phyloP scores from a whole-genome alignment of 2,113 vertebrate species.

The Cygnus atratus region DNA sequence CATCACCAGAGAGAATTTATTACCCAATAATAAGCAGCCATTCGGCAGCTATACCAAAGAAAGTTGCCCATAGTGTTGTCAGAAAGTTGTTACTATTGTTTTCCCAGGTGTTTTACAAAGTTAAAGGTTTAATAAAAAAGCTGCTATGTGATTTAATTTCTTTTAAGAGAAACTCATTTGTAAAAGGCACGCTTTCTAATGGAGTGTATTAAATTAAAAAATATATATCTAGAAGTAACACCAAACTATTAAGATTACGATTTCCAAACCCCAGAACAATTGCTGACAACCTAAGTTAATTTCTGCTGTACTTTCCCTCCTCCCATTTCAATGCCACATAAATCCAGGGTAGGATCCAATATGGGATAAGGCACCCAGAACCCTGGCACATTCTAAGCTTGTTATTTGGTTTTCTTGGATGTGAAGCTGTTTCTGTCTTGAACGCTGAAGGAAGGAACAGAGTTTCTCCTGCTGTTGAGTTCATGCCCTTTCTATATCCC shows the following conservation, averaged over 20 bases:
- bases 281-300: neutral
- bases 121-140: neutral
- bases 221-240: neutral
- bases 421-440: neutral
- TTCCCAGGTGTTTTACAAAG: neutral
- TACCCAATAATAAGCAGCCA: neutral
- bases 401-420: neutral
- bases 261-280: neutral
- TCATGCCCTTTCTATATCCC: neutral
- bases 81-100: neutral
- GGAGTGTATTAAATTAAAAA: neutral
- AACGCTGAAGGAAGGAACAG: neutral
- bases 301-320: neutral
- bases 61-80: neutral
- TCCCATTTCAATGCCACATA: neutral
- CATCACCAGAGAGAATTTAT: neutral
- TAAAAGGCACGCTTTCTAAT: neutral
- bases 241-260: neutral
- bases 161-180: neutral
- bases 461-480: neutral
- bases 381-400: rapidly evolving
- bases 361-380: neutral
- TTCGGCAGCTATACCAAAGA: neutral
- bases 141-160: neutral
- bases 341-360: neutral